Evolutionary conservation across 2,797 vertebrate species (phyloP).

Genomic region (Botia kubotai): DNA sequence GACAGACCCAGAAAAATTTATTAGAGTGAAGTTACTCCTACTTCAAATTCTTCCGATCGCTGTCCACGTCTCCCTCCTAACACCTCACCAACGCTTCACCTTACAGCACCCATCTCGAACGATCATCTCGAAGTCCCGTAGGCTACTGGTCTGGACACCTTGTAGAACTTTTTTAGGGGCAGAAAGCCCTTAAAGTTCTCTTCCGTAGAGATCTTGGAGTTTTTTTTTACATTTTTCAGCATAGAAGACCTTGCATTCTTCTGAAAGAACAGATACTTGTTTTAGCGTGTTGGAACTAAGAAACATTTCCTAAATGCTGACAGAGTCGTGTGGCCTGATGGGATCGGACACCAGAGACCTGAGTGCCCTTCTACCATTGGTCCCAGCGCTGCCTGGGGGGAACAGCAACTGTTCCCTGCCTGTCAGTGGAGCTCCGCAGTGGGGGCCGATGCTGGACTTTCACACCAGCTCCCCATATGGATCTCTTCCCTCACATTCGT

Average conservation of each 20-base stretch:
- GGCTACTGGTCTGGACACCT: background rate
- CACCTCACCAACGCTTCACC: background rate
- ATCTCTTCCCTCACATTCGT: constrained; percentile 88
- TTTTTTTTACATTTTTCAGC: background rate
- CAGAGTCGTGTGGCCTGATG: constrained; percentile 76
- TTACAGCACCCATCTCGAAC: background rate
- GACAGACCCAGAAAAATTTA: constrained; percentile 81
- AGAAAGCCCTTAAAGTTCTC: background rate
- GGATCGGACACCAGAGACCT: constrained; percentile 92
- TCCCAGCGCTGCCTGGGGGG: constrained; percentile 82
- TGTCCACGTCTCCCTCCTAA: constrained; percentile 16
- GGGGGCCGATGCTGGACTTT: constrained; percentile 88
- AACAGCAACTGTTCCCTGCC: constrained; percentile 85
- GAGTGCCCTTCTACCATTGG: constrained; percentile 83
- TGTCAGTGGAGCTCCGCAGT: constrained; percentile 86
- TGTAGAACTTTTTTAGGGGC: background rate
- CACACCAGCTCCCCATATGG: constrained; percentile 87
- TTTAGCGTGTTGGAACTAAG: background rate
- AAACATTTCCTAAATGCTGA: constrained; percentile 70
- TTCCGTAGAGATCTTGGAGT: constrained; percentile 1
- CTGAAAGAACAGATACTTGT: background rate
- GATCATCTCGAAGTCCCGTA: background rate
- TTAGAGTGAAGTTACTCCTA: constrained; percentile 78
- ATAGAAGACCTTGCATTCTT: background rate
- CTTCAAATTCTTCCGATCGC: constrained; percentile 58